Evolutionary conservation across 2,888 invertebrate species (phyloP), one percentile per base, ranked within the genome.

Genomic region (Kuschelorhynchus macadamiae): DNA sequence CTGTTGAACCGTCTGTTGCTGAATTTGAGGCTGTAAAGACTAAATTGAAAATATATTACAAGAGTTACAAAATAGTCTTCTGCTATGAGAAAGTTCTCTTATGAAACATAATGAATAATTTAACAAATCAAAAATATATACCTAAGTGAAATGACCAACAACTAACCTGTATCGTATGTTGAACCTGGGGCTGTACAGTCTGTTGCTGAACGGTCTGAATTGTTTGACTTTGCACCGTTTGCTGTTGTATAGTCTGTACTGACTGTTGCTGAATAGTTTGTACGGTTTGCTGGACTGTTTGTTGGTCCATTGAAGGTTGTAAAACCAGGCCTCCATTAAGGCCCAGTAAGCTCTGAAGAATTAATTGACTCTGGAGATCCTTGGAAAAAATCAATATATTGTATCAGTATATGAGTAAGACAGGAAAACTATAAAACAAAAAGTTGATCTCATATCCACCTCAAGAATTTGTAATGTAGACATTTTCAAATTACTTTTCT

Each of bases 181-280:
- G 81, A 5, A 81, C 75, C 12, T 81, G 81, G 32, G 82, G 82
- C 61, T 83, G 83, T 9, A 82, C 81, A 9, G 82, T 82, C 71
- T 83, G 82, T 65, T 83, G 83, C 71, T 84, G 84, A 9, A 83
- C 83, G 1, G 83, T 83, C 67, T 84, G 83, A 60, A 83, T 83
- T 4, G 83, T 83, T 72, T 83, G 83, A n/a, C 79, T 79, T 64
- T 84, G 83, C 21, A 84, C 82, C 4, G 83, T 83, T 69, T 83
- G 83, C 62, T 83, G 83, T 67, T 83, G 83, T 36, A 83, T 83
- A 2, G 83, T 83, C 66, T 83, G 83, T 36, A 83, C 84, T 3
- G 81, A 81, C 68, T 84, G 84, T 70, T 84, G 84, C 61, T 84
- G 84, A 16, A 84, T 84, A 0, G 84, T 84, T 72, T 83, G 83